Evolutionary conservation across 2,113 vertebrate species (phyloP).

Genomic region (Pollachius pollachius): DNA sequence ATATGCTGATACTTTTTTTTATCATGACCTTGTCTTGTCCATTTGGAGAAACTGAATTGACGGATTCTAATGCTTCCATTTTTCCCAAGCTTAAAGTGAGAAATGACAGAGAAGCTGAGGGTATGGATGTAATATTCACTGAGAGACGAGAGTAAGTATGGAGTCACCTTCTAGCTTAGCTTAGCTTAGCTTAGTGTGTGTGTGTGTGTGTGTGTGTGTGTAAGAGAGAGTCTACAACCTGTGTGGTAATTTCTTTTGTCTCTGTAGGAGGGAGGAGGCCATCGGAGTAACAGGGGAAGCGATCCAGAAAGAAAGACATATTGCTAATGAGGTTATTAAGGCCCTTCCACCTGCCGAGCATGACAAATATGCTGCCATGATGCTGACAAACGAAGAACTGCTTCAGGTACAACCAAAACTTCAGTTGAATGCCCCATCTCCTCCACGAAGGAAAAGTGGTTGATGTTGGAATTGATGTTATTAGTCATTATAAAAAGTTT

Average conservation of each 20-base stretch:
- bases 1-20: neutral
- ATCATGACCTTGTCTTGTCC: slow-evolving; percentile 57
- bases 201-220: no score
- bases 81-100: slow-evolving; percentile 78
- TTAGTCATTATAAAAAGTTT: no score
- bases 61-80: no score
- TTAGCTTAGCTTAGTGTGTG: no score
- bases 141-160: slow-evolving; percentile 89
- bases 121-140: slow-evolving; percentile 90
- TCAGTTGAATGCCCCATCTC: no score
- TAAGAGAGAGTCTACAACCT: no score
- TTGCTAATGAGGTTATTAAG: slow-evolving; percentile 86
- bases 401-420: slow-evolving; percentile 75
- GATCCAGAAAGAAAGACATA: slow-evolving; percentile 80
- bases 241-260: neutral
- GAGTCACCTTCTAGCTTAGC: neutral
- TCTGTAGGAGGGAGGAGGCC: slow-evolving; percentile 84
- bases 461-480: no score
- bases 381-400: slow-evolving; percentile 83
- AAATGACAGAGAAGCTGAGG: slow-evolving; percentile 86
- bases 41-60: no score
- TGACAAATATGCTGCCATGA: slow-evolving; percentile 85
- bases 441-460: no score
- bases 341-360: slow-evolving; percentile 85
- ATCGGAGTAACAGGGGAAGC: slow-evolving; percentile 83